Conservation (phyloP, 2,113 vertebrate genomes). For the Myotis yumanensis region DNA sequence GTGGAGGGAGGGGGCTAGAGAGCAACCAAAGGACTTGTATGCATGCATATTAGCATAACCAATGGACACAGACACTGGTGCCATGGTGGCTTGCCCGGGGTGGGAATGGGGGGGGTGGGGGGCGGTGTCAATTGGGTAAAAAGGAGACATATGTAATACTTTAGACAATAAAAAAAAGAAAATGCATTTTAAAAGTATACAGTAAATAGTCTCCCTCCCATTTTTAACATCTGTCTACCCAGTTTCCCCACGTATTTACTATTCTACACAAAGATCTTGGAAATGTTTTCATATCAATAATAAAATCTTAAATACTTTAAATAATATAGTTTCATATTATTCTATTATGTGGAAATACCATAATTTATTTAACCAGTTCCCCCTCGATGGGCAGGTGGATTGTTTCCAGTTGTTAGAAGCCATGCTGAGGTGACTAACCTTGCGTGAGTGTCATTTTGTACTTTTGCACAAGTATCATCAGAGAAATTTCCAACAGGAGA, state of each 20-base stretch:
- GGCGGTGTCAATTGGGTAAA: no score
- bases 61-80: no score
- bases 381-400: not conserved
- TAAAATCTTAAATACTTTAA: not conserved
- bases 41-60: no score
- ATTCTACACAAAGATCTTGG: not conserved
- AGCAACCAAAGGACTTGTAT: no score
- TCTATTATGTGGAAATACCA: not conserved
- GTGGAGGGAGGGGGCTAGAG: no score
- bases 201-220: not conserved
- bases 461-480: not conserved
- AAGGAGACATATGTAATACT: no score
- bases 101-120: no score
- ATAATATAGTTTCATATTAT: not conserved
- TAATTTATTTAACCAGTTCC: not conserved
- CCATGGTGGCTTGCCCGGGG: no score
- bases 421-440: not conserved
- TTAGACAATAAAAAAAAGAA: not conserved
- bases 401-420: not conserved
- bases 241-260: not conserved
- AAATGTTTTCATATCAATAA: conserved; percentile 12
- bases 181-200: not conserved
- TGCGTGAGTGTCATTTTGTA: not conserved
- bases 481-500: not conserved
- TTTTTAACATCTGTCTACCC: not conserved